Evolutionary conservation across 2,888 invertebrate genomes (phyloP).

Genomic region (Eupithecia abbreviata): DNA sequence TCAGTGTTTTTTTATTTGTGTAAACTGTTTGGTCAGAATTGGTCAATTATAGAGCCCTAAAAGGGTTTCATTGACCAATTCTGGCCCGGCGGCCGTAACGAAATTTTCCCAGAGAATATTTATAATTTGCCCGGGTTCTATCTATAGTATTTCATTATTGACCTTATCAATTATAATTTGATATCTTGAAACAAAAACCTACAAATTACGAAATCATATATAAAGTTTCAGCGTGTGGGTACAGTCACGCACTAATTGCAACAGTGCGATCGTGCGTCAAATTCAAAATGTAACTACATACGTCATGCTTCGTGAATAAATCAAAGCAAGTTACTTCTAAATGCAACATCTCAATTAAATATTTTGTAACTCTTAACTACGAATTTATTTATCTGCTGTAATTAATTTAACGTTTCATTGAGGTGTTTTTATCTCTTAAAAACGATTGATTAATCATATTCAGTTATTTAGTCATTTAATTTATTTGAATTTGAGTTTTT

Average conservation of each 20-base stretch:
- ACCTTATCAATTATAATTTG: constrained; percentile 30
- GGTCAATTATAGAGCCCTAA: too few species aligned
- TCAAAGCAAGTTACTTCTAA: neutral
- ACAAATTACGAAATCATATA: constrained; percentile 50
- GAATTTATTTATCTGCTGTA: neutral
- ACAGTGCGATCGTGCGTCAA: constrained; percentile 34
- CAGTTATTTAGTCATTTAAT: neutral
- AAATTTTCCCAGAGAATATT: neutral
- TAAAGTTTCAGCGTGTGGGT: constrained; percentile 51
- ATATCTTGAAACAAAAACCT: constrained; percentile 48
- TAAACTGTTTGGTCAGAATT: too few species aligned
- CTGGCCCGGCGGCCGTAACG: too few species aligned
- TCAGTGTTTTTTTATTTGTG: too few species aligned
- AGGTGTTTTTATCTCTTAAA: neutral
- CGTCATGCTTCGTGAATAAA: constrained; percentile 42
- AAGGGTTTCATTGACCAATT: too few species aligned
- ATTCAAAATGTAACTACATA: constrained; percentile 22
- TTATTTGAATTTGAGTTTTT: neutral
- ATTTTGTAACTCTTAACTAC: neutral
- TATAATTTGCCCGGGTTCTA: neutral
- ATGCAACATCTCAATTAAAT: neutral
- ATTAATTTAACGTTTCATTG: neutral
- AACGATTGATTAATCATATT: neutral
- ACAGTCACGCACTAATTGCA: constrained; percentile 61
- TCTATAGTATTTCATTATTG: neutral